phyloP scores from a whole-genome alignment of 2,113 vertebrate genomes.

The Platysteira castanea region DNA sequence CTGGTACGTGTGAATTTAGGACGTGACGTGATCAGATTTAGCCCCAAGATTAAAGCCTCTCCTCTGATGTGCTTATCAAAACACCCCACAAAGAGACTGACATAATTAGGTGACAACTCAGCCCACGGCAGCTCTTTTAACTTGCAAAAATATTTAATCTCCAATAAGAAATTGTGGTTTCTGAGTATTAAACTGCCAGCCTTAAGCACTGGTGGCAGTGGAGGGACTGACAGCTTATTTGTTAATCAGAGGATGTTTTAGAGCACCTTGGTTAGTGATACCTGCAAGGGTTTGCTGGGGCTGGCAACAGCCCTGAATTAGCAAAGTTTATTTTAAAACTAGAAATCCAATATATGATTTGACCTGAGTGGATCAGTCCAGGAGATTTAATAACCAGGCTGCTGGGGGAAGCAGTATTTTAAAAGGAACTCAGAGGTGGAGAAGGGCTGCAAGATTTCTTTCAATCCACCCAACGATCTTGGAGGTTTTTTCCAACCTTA shows the following conservation, averaged over 20 bases:
- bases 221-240: neutral
- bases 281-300: neutral
- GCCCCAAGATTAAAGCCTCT: neutral
- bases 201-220: neutral
- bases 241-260: neutral
- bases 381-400: neutral
- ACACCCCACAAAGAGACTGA: conserved; percentile 54
- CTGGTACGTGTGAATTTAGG: neutral
- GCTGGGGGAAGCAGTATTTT: neutral
- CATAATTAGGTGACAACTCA: conserved; percentile 62
- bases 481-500: neutral
- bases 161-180: neutral
- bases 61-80: conserved; percentile 42
- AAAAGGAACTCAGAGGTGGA: neutral
- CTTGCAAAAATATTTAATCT: conserved; percentile 60
- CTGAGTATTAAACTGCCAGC: neutral
- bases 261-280: neutral
- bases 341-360: neutral
- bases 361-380: neutral
- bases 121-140: conserved; percentile 56
- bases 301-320: neutral
- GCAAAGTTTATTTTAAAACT: neutral
- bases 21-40: neutral
- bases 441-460: neutral
- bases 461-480: too few species aligned